These are phyloP conservation scores for Agelaius tricolor DNA, from an alignment of 2,113 vertebrate species.

Conservation along the genomic window DNA sequence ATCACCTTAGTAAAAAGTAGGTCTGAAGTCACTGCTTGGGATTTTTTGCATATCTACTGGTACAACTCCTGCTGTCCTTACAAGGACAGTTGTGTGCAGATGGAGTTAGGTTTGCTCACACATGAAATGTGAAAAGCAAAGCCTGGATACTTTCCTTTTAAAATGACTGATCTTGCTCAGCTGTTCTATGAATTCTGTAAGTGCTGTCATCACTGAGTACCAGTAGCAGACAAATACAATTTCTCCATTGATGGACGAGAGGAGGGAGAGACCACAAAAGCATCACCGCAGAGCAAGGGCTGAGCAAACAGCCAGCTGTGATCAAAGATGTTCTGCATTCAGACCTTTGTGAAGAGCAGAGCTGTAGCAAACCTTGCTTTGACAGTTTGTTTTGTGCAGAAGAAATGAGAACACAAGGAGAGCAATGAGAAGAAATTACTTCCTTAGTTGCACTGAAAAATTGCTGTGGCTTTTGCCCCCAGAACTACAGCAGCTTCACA, in stretches of 20 bases:
- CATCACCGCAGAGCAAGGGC: neutral
- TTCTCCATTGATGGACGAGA: neutral
- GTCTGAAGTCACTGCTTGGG: neutral
- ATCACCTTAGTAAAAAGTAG: neutral
- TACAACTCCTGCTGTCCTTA: neutral
- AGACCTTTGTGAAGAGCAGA: neutral
- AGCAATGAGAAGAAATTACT: neutral
- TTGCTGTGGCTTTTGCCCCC: neutral
- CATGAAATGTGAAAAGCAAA: fast-evolving
- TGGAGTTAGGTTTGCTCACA: neutral
- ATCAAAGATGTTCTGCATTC: neutral
- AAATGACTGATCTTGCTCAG: neutral
- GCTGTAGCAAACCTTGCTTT: neutral
- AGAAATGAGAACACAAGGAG: neutral
- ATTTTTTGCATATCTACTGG: neutral
- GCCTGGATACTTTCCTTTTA: neutral
- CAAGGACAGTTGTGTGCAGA: neutral
- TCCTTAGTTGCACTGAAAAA: neutral
- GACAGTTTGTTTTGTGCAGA: neutral
- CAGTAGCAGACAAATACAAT: neutral
- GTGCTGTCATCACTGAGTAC: neutral
- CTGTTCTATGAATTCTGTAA: neutral
- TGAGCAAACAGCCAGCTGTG: neutral
- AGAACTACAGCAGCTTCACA: neutral
- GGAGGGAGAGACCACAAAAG: neutral